These are phyloP conservation scores for Epinephelus moara DNA, from an alignment of 2,113 vertebrate genomes.

Conservation along the genomic window DNA sequence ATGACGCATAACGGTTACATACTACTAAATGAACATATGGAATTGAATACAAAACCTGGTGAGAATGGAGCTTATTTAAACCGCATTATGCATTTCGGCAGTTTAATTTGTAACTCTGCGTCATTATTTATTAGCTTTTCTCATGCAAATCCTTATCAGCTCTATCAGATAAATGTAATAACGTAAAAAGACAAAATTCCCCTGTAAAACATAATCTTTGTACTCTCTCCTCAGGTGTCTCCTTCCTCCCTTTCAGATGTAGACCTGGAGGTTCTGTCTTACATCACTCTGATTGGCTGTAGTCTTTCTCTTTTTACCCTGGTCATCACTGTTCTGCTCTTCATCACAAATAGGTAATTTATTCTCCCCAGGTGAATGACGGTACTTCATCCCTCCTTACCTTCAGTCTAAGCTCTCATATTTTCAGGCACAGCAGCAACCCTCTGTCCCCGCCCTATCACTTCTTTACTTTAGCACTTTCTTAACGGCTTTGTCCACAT, in stretches of 20 bases:
- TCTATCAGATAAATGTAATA: not conserved
- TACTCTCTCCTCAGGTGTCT: slow-evolving; percentile 36
- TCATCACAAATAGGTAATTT: slow-evolving; percentile 49
- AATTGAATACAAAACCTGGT: not conserved
- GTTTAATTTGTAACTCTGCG: not conserved
- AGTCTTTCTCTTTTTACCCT: slow-evolving; percentile 58
- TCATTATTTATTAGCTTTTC: not conserved
- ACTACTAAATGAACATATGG: not conserved
- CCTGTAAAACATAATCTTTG: not conserved
- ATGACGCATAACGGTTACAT: not conserved
- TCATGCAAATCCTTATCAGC: not conserved
- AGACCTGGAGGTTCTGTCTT: slow-evolving; percentile 16
- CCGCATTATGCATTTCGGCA: not conserved
- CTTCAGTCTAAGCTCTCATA: not conserved
- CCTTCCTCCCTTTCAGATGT: accelerated
- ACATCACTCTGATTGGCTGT: slow-evolving; percentile 60
- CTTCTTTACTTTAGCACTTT: too few relatives aligned
- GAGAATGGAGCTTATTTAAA: not conserved
- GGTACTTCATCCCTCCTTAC: not conserved
- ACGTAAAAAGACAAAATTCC: not conserved
- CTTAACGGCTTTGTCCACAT: too few relatives aligned
- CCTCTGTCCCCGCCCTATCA: not conserved
- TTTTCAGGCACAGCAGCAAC: not conserved
- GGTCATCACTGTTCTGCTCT: slow-evolving; percentile 53
- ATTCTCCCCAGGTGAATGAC: not conserved